Evolutionary conservation across 2,113 vertebrate species (phyloP).

Genomic region (Thomomys bottae): DNA sequence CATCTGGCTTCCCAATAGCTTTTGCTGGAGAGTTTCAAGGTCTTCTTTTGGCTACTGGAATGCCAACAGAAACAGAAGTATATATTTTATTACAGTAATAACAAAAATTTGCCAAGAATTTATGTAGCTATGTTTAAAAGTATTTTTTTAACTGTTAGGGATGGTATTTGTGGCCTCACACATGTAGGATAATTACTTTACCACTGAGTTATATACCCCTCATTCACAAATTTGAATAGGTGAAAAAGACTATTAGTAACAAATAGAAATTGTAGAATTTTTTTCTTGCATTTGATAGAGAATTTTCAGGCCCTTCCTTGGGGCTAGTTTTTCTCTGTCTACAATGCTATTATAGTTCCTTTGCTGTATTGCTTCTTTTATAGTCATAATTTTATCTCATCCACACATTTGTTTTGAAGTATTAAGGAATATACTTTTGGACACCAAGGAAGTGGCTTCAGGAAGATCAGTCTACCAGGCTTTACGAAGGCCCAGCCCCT

Average conservation of each 20-base stretch:
- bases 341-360: background rate
- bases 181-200: background rate
- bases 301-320: background rate
- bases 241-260: background rate
- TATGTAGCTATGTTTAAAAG: background rate
- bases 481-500: background rate
- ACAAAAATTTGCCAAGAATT: slow-evolving; percentile 14
- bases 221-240: background rate
- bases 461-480: background rate
- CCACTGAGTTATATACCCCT: background rate
- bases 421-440: background rate
- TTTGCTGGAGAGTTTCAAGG: background rate
- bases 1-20: background rate
- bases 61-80: slow-evolving; percentile 34
- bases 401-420: background rate
- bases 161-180: background rate
- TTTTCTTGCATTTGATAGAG: background rate
- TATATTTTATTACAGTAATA: background rate
- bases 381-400: background rate
- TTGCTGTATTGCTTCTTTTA: background rate
- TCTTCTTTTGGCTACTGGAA: background rate
- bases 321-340: background rate
- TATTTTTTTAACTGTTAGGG: background rate
- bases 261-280: background rate
- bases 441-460: background rate